Evolutionary conservation across 2,113 vertebrate species (phyloP).

Genomic region (Turdus rufiventris): DNA sequence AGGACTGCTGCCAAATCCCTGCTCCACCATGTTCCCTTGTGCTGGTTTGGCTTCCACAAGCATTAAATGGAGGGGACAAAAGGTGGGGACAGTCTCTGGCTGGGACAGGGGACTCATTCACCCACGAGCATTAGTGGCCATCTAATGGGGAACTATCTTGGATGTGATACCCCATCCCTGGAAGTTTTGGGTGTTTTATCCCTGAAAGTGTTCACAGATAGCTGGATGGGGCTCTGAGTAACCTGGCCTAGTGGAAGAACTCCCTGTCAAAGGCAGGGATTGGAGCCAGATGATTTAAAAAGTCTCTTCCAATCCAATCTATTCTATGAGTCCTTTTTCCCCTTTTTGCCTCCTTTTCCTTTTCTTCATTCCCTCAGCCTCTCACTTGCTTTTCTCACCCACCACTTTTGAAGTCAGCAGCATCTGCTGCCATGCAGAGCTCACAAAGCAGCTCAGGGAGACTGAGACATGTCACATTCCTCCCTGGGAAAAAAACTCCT

Average conservation of each 20-base stretch:
- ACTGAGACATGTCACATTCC: accelerated
- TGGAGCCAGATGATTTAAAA: neutral
- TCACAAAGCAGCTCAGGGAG: neutral
- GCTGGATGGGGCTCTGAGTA: neutral
- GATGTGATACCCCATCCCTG: neutral
- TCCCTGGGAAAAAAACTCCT: neutral
- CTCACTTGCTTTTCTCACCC: neutral
- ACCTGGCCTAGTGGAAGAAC: neutral
- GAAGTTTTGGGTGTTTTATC: neutral
- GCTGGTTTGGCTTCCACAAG: neutral
- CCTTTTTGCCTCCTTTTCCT: neutral
- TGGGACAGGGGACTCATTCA: neutral
- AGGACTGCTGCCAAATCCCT: neutral
- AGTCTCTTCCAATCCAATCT: neutral
- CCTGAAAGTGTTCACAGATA: neutral
- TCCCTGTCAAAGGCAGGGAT: neutral
- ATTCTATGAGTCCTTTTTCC: neutral
- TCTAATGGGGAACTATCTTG: accelerated
- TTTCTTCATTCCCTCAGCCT: neutral
- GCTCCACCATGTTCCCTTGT: accelerated
- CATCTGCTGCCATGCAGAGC: neutral
- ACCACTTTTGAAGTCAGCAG: neutral
- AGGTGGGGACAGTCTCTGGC: neutral
- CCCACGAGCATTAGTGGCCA: accelerated
- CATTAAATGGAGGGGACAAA: neutral